Base-by-base conservation (phyloP, 2,113 vertebrate species). In the Thermophis baileyi region DNA sequence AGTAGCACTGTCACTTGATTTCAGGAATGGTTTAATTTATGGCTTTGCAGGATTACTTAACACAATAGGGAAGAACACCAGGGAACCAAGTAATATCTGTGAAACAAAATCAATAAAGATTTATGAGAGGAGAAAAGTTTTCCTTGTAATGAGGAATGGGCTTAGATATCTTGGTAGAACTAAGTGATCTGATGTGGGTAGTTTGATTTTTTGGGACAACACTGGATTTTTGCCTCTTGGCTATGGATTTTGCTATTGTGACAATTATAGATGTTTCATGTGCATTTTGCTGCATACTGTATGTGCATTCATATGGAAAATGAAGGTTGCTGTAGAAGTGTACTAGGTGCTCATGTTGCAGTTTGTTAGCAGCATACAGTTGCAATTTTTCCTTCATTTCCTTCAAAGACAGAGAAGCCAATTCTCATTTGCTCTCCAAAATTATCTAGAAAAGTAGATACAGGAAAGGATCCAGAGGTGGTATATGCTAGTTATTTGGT, bases 31-130 rank as follows among this genome's bases (percentile, higher is more conserved):
- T 74, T 96, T 92, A 88, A 95, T 96, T 95, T 95, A 92, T 47
- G 89, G 87, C 91, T 96, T 96, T 94, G 91, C 94, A 94, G 44
- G 91, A 96, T 93, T 95, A 94, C 53, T 96, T 97, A 95, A 95
- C 93, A 92, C 94, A 96, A 14, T 30, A 91, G 51, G 63, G 91
- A 69, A 92, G 95, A 95, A 85, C 35, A 93, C 85, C 69, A 97
- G 93, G 89, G 91, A 96, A 95, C 91, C n/a, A 4, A 94, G 54
- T 90, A 50, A 20, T n/a, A 92, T 87, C 46, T 88, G 88, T 63
- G 27, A 50, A 44, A 27, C 87, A 95, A 95, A 89, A 85, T 89
- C 74, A 87, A 1, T 92, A 44, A 92, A 92, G 92, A 95, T 89
- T 95, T 93, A 92, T 95, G 93, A 94, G 89, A 85, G 27, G 46